Evolutionary conservation across 2,888 invertebrate species (phyloP).

Genomic region (Drosophila cognata): DNA sequence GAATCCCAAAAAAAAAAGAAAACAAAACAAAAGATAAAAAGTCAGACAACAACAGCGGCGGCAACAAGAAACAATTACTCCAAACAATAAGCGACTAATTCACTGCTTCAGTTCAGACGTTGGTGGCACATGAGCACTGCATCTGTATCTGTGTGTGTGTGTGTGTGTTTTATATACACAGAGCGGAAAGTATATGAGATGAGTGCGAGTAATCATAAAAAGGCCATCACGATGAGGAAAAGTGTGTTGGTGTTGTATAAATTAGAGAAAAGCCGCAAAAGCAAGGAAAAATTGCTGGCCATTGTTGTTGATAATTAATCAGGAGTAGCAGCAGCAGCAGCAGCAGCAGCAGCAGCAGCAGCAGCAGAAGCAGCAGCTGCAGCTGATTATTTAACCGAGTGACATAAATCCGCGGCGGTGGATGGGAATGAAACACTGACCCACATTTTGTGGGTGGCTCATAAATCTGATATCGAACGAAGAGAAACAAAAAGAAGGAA

Average conservation of each 20-base stretch:
- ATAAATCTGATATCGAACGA: constrained; percentile 52
- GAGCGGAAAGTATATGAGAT: constrained; percentile 45
- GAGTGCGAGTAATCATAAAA: constrained; percentile 71
- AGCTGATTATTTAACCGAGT: constrained; percentile 74
- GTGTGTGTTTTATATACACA: constrained; percentile 13
- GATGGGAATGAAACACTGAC: constrained; percentile 53
- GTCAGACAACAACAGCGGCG: constrained; percentile 43
- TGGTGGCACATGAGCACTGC: constrained; percentile 51
- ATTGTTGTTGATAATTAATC: constrained; percentile 72
- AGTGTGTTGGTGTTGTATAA: constrained; percentile 56
- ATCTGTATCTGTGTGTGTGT: constrained; percentile 7
- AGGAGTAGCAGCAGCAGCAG: constrained; percentile 21
- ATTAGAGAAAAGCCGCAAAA: constrained; percentile 58
- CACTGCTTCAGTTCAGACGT: constrained; percentile 59
- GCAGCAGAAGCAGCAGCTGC: constrained; percentile 5
- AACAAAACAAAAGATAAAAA: constrained; percentile 30
- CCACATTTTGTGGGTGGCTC: constrained; percentile 54
- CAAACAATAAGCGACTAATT: constrained; percentile 77
- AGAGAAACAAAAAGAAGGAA: constrained; percentile 53
- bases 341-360: constrained; percentile 6
- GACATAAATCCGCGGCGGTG: constrained; percentile 64
- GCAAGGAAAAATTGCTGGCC: constrained; percentile 51
- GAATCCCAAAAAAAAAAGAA: constrained; percentile 23
- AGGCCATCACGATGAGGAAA: constrained; percentile 72
- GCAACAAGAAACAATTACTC: constrained; percentile 74